Evolutionary conservation across 2,888 invertebrate genomes (phyloP), one percentile per base, ranked within the genome.

Genomic region (Melolontha melolontha): DNA sequence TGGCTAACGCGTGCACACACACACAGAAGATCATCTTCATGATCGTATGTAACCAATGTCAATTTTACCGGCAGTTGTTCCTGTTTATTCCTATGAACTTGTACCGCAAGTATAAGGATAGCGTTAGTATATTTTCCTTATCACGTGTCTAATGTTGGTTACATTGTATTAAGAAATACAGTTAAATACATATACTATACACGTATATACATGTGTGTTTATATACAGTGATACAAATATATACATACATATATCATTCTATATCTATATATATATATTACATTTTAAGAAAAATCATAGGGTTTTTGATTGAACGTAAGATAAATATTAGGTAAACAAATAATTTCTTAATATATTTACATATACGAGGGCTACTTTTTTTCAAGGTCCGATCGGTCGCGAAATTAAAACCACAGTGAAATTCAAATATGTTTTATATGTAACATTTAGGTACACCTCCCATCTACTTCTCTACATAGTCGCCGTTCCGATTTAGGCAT

Each of bases 61-160:
- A 41, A 40, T 41, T 55, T 40, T 22, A 55, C 55, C 34, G 40
- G 55, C 55, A 41, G 17, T 11, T 16, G 14, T 62, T 62, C 59
- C 59, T 47, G 47, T 47, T 62, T 34, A 47, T 62, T 62, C 47
- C 47, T 29, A 47, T 62, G 34, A 47, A 16, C 47, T 14, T 47
- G 42, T 34, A 62, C 59, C 59, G 47, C 59, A 62, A 54, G 40
- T 40, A 54, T 54, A 39, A 47, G 39, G 59, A 44, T 16, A 34
- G 27, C 47, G 59, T 62, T 62, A 47, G 47, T 62, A 62, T 62
- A 62, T 27, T 44, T 44, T 62, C n/a, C 59, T 62, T 62, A 62
- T 62, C 59, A 44, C 34, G 34, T 34, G 34, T 27, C 27, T 27
- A 22, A 47, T 12, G 59, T 34, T 34, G 44, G 47, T 47, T 62